Evolutionary conservation across 2,888 invertebrate genomes (phyloP).

Genomic region (Dicroscelio sp.): DNA sequence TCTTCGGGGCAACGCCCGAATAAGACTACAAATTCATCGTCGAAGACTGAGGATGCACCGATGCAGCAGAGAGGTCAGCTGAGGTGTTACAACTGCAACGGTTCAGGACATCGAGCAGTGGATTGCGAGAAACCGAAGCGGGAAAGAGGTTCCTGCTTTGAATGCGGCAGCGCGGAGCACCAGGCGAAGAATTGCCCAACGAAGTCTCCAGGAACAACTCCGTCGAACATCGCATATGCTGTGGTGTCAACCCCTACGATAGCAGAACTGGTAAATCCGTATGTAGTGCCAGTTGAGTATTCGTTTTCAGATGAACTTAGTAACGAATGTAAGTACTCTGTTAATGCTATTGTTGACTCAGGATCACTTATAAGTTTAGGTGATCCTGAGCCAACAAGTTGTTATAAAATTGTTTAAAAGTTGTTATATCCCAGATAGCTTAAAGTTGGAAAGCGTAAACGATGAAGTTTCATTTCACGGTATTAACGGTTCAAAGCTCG

Average conservation of each 20-base stretch:
- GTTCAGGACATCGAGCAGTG: neutral
- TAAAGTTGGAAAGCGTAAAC: neutral
- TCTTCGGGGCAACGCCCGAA: neutral
- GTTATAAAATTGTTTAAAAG: constrained; percentile 20
- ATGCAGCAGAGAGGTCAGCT: neutral
- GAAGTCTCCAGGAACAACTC: neutral
- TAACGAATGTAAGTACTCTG: constrained; percentile 19
- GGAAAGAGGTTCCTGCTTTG: constrained; percentile 41
- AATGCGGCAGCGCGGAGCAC: constrained; percentile 41
- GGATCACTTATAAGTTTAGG: neutral
- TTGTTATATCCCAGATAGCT: neutral
- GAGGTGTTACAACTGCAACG: constrained; percentile 43
- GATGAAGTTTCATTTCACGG: neutral
- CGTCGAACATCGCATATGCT: neutral
- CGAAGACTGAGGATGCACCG: neutral
- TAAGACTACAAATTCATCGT: neutral
- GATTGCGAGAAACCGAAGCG: constrained; percentile 25
- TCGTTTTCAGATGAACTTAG: neutral
- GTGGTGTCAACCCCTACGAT: too few species aligned
- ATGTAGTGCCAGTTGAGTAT: neutral
- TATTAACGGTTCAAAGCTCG: neutral
- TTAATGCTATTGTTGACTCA: constrained; percentile 1
- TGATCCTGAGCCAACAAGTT: too few species aligned
- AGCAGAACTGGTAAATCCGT: too few species aligned
- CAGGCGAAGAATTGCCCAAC: constrained; percentile 25